A percentile compares a stretch with the other conserved stretches of the same genome.
Conservation (phyloP, 2,888 invertebrate species). For the Odontocolon sp. region DNA sequence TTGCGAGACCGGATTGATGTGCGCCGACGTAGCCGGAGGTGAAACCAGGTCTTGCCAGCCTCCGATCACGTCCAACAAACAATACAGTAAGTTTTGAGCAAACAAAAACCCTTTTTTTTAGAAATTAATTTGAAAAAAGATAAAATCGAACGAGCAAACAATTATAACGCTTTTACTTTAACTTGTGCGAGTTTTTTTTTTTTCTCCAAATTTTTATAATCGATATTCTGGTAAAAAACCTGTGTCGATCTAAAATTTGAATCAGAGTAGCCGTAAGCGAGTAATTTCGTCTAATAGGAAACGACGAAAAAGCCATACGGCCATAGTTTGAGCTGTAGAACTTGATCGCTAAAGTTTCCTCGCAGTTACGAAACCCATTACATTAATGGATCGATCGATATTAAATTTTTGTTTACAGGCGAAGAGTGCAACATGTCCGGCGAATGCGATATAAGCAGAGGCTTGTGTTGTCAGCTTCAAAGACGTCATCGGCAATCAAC, state of each 20-base stretch:
- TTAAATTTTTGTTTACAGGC: conserved; percentile 80
- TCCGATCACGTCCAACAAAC: conserved; percentile 89
- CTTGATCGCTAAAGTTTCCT: no score
- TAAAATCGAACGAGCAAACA: no score
- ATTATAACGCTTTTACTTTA: no score
- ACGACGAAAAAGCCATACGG: background rate
- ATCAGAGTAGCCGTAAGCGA: no score
- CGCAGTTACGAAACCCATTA: no score
- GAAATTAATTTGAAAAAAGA: no score
- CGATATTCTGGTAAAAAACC: no score
- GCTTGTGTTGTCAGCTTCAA: conserved; percentile 93
- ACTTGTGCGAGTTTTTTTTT: no score
- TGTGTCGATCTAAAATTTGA: no score
- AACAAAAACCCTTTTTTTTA: no score
- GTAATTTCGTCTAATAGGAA: conserved; percentile 15
- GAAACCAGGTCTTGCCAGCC: conserved; percentile 89
- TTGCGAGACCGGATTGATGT: conserved; percentile 91
- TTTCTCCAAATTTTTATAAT: no score
- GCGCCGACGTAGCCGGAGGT: conserved; percentile 87
- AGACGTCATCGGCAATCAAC: conserved; percentile 92
- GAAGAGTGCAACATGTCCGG: conserved; percentile 91
- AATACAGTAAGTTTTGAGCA: conserved; percentile 86
- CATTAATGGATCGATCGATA: background rate
- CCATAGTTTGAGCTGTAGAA: no score
- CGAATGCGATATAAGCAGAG: conserved; percentile 92